Evolutionary conservation across 2,888 invertebrate genomes (phyloP).

Genomic region (Sminthurides aquaticus): DNA sequence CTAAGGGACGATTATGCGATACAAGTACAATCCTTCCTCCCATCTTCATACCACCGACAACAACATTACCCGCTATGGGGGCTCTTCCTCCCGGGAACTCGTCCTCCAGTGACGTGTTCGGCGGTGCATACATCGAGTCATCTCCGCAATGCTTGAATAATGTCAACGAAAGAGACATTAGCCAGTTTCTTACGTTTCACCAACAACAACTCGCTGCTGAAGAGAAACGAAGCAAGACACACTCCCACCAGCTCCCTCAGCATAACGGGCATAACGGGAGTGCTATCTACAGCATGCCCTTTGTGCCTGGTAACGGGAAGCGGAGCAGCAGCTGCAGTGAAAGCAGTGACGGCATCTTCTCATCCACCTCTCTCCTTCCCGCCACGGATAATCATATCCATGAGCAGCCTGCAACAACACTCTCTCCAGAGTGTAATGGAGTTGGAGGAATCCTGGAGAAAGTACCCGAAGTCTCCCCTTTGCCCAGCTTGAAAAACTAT

Average conservation of each 20-base stretch:
- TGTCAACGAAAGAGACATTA: slow-evolving; percentile 9
- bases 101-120: slow-evolving; percentile 3
- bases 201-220: slow-evolving; percentile 10
- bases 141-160: slow-evolving; percentile 13
- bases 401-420: too few relatives aligned
- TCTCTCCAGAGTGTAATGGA: background rate
- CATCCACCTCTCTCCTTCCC: background rate
- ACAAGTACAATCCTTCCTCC: background rate
- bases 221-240: too few relatives aligned
- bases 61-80: background rate
- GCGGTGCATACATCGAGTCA: slow-evolving; percentile 16
- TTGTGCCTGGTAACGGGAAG: background rate
- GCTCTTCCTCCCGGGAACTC: background rate
- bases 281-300: background rate
- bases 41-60: too few relatives aligned
- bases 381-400: background rate
- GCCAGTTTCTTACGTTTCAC: slow-evolving; percentile 19
- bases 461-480: too few relatives aligned
- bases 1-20: background rate
- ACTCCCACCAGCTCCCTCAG: too few relatives aligned
- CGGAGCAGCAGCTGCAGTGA: slow-evolving; percentile 1
- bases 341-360: background rate
- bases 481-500: too few relatives aligned
- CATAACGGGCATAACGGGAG: too few relatives aligned
- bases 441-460: too few relatives aligned